Conservation (phyloP, 2,797 vertebrate species). For the Falco concolor region DNA sequence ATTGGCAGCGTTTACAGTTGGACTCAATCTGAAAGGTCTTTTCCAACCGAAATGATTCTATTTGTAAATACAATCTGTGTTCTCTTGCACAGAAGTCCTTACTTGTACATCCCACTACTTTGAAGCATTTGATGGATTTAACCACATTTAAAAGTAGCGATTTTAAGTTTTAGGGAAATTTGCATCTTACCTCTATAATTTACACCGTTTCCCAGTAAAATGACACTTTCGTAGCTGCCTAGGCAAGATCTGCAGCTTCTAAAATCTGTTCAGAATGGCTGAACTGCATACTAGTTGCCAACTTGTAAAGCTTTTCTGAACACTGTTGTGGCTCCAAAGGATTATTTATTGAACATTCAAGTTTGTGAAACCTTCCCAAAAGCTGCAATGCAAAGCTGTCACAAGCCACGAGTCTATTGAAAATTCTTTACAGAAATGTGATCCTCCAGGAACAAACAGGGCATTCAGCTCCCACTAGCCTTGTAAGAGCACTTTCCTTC, state of each 20-base stretch:
- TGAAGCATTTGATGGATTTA: not conserved
- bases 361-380: not conserved
- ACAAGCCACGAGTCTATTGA: not conserved
- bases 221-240: not conserved
- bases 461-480: not conserved
- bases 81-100: not conserved
- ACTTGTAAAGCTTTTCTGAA: not conserved
- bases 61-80: not conserved
- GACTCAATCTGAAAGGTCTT: no score
- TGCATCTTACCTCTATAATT: not conserved
- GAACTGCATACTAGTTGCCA: not conserved
- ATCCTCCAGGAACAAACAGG: not conserved
- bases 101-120: not conserved
- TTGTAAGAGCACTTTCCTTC: not conserved
- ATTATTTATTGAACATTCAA: conserved; percentile 2
- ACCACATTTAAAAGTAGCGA: not conserved
- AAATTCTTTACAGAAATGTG: not conserved
- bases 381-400: not conserved
- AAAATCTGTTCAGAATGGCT: not conserved
- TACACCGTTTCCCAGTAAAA: not conserved
- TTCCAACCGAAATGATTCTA: not conserved
- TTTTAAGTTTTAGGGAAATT: not conserved
- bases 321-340: not conserved
- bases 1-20: not conserved
- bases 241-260: not conserved